Evolutionary conservation across 2,797 vertebrate genomes (phyloP).

Genomic region (Knipowitschia caucasica): DNA sequence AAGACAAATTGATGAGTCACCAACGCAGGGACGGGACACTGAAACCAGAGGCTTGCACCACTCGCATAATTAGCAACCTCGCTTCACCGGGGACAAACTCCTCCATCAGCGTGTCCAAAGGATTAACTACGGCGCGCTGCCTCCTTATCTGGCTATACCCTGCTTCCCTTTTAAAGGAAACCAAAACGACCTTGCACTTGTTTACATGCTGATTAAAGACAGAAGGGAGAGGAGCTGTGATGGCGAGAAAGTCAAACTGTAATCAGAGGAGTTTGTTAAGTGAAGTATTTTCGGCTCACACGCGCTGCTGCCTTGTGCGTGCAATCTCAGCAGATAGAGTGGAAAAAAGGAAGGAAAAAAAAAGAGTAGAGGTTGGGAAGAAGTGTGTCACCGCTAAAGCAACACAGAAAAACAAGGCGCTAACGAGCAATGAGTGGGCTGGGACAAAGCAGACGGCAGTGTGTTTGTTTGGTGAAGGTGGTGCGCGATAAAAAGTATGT

Average conservation of each 20-base stretch:
- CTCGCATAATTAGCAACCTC: slow-evolving; percentile 68
- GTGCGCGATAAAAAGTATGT: slow-evolving; percentile 58
- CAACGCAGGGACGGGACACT: slow-evolving; percentile 20
- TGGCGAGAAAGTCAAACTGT: slow-evolving; percentile 68
- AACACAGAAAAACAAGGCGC: slow-evolving; percentile 38
- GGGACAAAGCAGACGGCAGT: slow-evolving; percentile 27
- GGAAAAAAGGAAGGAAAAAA: neutral
- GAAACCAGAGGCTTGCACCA: slow-evolving; percentile 40
- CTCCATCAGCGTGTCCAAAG: slow-evolving; percentile 77
- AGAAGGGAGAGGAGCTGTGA: slow-evolving; percentile 53
- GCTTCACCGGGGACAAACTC: slow-evolving; percentile 70
- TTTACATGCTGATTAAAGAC: slow-evolving; percentile 76
- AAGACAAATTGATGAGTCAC: slow-evolving; percentile 63
- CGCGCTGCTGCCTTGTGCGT: slow-evolving; percentile 13
- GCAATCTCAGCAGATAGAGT: slow-evolving; percentile 41
- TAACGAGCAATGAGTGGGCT: slow-evolving; percentile 61
- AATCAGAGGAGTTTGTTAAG: slow-evolving; percentile 68
- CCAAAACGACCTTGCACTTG: slow-evolving; percentile 76
- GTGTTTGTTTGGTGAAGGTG: slow-evolving; percentile 51
- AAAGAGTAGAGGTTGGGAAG: slow-evolving; percentile 23
- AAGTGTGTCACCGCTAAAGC: slow-evolving; percentile 40
- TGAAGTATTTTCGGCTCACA: slow-evolving; percentile 47
- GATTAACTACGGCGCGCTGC: slow-evolving; percentile 72
- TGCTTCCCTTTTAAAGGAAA: slow-evolving; percentile 65
- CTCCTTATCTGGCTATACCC: slow-evolving; percentile 59